Conservation (phyloP, 2,888 invertebrate species). For the Agriopis marginaria region DNA sequence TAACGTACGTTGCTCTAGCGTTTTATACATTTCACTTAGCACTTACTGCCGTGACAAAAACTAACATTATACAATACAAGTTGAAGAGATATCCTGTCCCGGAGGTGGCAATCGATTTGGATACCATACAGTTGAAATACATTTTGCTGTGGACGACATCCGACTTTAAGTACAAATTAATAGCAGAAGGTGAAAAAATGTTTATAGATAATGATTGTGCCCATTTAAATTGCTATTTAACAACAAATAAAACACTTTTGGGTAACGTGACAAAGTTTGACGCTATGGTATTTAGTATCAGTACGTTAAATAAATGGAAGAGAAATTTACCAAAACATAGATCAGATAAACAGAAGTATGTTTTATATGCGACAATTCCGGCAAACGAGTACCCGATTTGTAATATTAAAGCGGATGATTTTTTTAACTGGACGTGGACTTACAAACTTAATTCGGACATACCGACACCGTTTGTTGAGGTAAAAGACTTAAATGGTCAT, state of each 20-base stretch:
- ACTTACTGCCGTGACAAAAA: conserved; percentile 51
- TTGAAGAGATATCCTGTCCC: conserved; percentile 21
- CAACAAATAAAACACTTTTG: conserved; percentile 60
- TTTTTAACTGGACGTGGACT: conserved; percentile 81
- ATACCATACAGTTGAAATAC: conserved; percentile 54
- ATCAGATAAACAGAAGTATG: conserved; percentile 65
- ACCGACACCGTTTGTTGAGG: conserved; percentile 69
- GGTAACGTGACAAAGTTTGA: conserved; percentile 65
- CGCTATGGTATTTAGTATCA: conserved; percentile 68
- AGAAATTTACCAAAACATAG: conserved; percentile 57
- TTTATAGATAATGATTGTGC: conserved; percentile 64
- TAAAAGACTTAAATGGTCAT: conserved; percentile 58
- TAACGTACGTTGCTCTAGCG: conserved; percentile 66
- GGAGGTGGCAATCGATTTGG: conserved; percentile 36
- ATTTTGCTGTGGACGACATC: conserved; percentile 66
- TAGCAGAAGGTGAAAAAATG: conserved; percentile 57
- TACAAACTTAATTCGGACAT: conserved; percentile 76
- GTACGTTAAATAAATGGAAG: conserved; percentile 51
- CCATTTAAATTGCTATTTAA: conserved; percentile 68
- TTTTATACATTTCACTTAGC: conserved; percentile 71
- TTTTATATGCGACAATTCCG: conserved; percentile 68
- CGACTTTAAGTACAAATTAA: conserved; percentile 37
- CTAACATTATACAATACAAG: conserved; percentile 31
- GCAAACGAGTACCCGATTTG: conserved; percentile 66
- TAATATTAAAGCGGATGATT: conserved; percentile 60